These are phyloP conservation scores for Hemibagrus wyckioides DNA, from an alignment of 2,113 vertebrate genomes.

Conservation along the genomic window DNA sequence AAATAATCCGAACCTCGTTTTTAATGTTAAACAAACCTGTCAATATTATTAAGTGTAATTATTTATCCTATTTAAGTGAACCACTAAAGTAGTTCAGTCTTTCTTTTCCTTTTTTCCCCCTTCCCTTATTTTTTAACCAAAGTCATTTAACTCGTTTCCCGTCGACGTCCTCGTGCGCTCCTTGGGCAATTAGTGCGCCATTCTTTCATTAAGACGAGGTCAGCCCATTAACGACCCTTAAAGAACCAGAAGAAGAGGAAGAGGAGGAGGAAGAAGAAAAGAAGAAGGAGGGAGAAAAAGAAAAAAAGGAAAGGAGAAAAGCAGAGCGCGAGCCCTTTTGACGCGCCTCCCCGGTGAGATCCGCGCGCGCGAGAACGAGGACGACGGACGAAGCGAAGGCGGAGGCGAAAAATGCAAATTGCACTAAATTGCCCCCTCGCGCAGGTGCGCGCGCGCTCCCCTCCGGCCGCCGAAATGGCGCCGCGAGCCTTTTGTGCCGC, in stretches of 20 bases:
- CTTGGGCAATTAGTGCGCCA: constrained; percentile 50
- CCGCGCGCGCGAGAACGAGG: constrained; percentile 21
- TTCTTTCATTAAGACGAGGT: constrained; percentile 56
- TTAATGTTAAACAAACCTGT: neutral
- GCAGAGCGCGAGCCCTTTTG: constrained; percentile 41
- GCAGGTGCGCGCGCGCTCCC: constrained; percentile 44
- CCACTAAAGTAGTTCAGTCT: neutral
- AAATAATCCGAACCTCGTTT: neutral
- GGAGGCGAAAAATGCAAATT: constrained; percentile 53
- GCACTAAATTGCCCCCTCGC: constrained; percentile 55
- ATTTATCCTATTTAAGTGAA: neutral
- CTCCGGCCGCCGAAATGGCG: constrained; percentile 35
- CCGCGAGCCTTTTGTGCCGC: constrained; percentile 49
- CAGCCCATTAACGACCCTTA: constrained; percentile 47
- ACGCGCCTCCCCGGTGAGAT: constrained; percentile 51
- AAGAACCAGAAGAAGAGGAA: constrained; percentile 9
- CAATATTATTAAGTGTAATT: neutral
- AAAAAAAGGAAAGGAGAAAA: neutral
- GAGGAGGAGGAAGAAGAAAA: neutral
- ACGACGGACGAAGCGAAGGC: constrained; percentile 41
- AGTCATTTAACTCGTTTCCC: constrained; percentile 51
- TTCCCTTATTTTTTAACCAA: constrained; percentile 21
- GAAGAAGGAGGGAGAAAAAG: too few species aligned
- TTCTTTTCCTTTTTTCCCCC: neutral
- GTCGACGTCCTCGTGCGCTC: constrained; percentile 35